Conservation (phyloP, 2,888 invertebrate species). For the Sminthurinus aureus region DNA sequence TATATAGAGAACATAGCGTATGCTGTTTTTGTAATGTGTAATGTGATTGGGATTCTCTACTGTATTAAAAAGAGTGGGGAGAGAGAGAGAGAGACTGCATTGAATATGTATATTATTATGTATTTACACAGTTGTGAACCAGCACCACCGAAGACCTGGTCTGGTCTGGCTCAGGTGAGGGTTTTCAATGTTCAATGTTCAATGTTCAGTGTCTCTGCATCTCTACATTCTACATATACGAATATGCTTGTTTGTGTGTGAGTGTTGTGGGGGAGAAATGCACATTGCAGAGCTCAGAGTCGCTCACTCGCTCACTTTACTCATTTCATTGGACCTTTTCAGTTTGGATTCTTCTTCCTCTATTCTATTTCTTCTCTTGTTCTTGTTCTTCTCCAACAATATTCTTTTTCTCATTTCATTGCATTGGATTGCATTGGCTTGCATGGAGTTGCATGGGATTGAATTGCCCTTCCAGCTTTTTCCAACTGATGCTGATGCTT, state of each 20-base stretch:
- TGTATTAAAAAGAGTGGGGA: background rate
- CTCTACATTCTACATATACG: background rate
- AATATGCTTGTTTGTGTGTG: background rate
- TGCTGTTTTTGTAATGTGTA: background rate
- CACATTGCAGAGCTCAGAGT: too few relatives aligned
- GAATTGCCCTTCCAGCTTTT: background rate
- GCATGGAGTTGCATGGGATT: background rate
- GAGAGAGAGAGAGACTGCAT: conserved; percentile 2
- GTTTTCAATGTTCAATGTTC: too few relatives aligned
- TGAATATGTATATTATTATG: background rate
- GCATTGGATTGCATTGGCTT: too few relatives aligned
- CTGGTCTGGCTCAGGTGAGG: conserved; percentile 21
- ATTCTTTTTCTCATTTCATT: too few relatives aligned
- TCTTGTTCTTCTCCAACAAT: too few relatives aligned
- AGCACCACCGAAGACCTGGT: background rate
- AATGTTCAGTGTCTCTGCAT: conserved; percentile 7
- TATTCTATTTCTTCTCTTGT: too few relatives aligned
- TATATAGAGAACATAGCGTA: background rate
- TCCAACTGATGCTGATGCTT: background rate
- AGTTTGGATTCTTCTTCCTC: background rate
- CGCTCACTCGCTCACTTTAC: too few relatives aligned
- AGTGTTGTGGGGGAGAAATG: conserved; percentile 30
- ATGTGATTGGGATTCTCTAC: background rate
- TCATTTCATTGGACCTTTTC: background rate
- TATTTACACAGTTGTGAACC: background rate